These are phyloP conservation scores for Lepetodrilus schrolli DNA, from an alignment of 2,888 invertebrate species.

Conservation along the genomic window DNA sequence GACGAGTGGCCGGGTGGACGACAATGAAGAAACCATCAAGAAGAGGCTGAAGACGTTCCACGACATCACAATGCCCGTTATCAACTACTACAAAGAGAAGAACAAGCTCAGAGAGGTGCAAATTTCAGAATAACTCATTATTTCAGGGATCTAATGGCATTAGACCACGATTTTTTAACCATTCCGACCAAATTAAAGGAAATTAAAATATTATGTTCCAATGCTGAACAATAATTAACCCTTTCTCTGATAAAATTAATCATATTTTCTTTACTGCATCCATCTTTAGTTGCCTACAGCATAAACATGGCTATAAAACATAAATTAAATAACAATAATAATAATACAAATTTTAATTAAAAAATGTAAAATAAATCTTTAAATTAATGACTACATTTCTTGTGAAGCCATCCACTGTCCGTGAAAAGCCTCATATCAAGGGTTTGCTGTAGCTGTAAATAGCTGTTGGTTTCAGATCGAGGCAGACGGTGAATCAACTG, in stretches of 20 bases:
- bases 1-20: slow-evolving; percentile 90
- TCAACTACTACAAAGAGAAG: slow-evolving; percentile 87
- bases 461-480: slow-evolving; percentile 30
- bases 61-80: slow-evolving; percentile 89
- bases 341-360: too few relatives aligned
- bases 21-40: slow-evolving; percentile 94
- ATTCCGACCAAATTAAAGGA: neutral
- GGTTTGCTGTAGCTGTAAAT: too few relatives aligned
- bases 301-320: too few relatives aligned
- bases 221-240: neutral
- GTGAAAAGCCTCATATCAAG: too few relatives aligned
- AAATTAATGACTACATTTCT: too few relatives aligned
- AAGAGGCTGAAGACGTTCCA: slow-evolving; percentile 92
- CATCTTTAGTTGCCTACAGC: too few relatives aligned
- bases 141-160: neutral
- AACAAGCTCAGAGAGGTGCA: slow-evolving; percentile 80
- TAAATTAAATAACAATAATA: too few relatives aligned
- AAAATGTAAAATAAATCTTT: too few relatives aligned
- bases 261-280: neutral
- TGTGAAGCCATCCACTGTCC: too few relatives aligned
- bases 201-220: too few relatives aligned
- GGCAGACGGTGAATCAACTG: slow-evolving; percentile 31
- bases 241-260: neutral
- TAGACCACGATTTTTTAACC: neutral
- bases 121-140: too few relatives aligned